Evolutionary conservation across 2,113 vertebrate species (phyloP).

Genomic region (Heterochromis multidens): DNA sequence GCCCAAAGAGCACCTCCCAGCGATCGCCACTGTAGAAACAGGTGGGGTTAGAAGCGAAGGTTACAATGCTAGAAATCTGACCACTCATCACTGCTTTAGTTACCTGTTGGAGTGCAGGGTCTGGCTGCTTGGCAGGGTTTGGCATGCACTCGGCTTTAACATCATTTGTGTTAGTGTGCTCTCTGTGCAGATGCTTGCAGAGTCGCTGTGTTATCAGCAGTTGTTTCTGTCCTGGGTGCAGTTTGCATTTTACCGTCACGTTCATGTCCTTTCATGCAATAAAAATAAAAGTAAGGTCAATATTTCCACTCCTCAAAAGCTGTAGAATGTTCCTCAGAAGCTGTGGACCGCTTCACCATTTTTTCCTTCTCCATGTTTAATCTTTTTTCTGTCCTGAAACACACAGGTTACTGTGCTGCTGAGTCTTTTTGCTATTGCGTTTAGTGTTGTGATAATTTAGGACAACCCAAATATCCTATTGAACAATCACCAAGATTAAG

Average conservation of each 20-base stretch:
- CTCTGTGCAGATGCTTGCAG: neutral
- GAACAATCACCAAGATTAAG: neutral
- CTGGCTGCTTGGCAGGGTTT: too few relatives aligned
- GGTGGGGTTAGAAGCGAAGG: neutral
- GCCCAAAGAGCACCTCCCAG: neutral
- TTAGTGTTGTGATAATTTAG: neutral
- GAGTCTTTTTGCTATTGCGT: neutral
- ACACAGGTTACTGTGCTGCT: neutral
- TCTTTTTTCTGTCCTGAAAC: neutral
- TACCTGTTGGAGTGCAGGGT: too few relatives aligned
- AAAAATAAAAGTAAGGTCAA: neutral
- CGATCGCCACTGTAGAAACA: neutral
- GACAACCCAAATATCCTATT: neutral
- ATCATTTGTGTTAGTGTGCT: neutral
- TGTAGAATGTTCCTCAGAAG: neutral
- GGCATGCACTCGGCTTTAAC: neutral
- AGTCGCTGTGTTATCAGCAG: neutral
- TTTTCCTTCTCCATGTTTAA: neutral
- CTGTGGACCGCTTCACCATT: neutral
- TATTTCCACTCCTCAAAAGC: neutral
- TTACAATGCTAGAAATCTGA: neutral
- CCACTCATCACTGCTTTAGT: too few relatives aligned
- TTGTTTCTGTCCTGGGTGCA: neutral
- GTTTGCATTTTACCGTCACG: neutral
- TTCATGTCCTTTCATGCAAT: neutral